Base-by-base conservation (phyloP, 2,888 invertebrate genomes). In the Nebria salina region DNA sequence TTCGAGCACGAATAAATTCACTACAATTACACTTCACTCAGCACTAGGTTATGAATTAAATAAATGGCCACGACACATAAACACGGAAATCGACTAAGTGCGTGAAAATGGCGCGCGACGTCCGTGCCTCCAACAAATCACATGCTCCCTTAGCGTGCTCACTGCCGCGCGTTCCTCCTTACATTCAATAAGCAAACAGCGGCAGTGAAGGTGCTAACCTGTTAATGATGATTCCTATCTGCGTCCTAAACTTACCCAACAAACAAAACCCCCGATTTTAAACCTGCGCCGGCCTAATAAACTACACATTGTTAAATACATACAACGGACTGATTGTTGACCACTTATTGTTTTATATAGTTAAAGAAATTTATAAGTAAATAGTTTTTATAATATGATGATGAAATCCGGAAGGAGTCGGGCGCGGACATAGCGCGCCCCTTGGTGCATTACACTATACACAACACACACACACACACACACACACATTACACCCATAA, bases 321-420 rank as follows among this genome's bases (percentile, higher is more conserved):
- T 41, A 34, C 20, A 76, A 80, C 70, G 75, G 81, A 81, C 81
- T 81, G 81, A 77, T 81, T 81, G 81, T 81, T 81, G 73, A 81
- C 65, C 72, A 66, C 42, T 76, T 73, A 81, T 72, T 81, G 81
- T 81, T 81, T 76, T 81, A 54, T 70, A 65, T 76, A 66, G 72
- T 81, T 68, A 26, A 26, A 54, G 70, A 70, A 81, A 26, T 26
- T 13, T 79, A 66, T 79, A 79, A 79, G 73, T 81, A 81, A 75
- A 34, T 34, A 34, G 34, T 34, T 81, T 81, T 81, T 76, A 81
- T 81, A 81, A 41, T 15, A 41, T 41, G 42, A 76, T 26, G 42
- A 76, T 26, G 78, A 34, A n/a, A 76, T 72, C 81, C 70, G 75
- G 72, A 70, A 76, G 81, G n/a, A 13, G 73, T 20, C 42, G 73